Base-by-base conservation (phyloP, 1,140 invertebrate species). In the Drosophila burlai region DNA sequence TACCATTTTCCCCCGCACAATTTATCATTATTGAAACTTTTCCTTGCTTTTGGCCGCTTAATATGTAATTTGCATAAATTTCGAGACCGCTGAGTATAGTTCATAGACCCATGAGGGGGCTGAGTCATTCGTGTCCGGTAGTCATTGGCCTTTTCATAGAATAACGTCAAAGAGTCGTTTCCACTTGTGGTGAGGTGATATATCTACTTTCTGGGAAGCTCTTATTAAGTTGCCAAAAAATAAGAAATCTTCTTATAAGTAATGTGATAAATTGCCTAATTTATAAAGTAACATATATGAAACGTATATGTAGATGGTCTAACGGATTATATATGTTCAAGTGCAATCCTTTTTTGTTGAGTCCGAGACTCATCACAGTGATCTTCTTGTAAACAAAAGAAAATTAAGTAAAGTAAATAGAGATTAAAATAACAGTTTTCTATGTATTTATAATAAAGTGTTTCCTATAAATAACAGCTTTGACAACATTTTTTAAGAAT, bases 41-140 rank as follows among this genome's bases (percentile, higher is more conserved):
- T 45, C 46, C 38, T 38, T 34, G 59, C 47, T 49, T 46, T 59
- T 38, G 31, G 47, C 7, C 10, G 13, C 31, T 46, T 65, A 47
- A 40, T 26, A 40, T 60, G 34, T 38, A 62, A 72, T 73, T 73
- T 63, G 49, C 68, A 74, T 75, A 76, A 76, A 61, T 50, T 75
- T 26, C 16, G 29, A 50, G 15, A 36, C 45, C 40, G 43, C 16
- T 21, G 26, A 7, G 36, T 40, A 7, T 40, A 16, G 40, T 54
- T 66, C 50, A 38, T 34, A 47, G 49, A 66, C 62, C 67, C 42
- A 34, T 15, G 31, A 45, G 29, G n/a, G 43, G 24, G 61, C 24
- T 69, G 69, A 71, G 36, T 71, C 52, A 71, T 58, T 69, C 15
- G 6, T 40, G 29, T 9, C 38, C 29, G 38, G 43, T 57, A 57